Evolutionary conservation across 2,888 invertebrate genomes (phyloP).

Genomic region (Yponomeuta plumbellus): DNA sequence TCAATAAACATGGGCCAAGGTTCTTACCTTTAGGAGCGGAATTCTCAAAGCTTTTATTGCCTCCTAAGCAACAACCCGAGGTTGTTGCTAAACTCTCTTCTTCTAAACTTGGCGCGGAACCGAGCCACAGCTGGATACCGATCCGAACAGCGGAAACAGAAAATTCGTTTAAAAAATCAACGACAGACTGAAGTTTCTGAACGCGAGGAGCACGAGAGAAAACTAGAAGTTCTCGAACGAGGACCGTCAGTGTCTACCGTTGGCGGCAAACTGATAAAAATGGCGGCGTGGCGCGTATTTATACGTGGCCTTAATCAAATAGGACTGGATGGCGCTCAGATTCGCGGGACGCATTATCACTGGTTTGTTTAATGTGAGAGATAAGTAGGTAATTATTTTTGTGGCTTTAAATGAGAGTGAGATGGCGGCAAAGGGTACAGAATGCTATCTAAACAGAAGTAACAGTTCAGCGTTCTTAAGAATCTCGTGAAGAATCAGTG

Average conservation of each 20-base stretch:
- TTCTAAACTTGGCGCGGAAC: slow-evolving; percentile 16
- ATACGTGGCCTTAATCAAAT: slow-evolving; percentile 45
- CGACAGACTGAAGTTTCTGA: slow-evolving; percentile 23
- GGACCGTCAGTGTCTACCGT: slow-evolving; percentile 35
- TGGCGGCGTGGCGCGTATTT: slow-evolving; percentile 39
- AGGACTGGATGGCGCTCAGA: slow-evolving; percentile 34
- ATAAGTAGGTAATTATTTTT: slow-evolving; percentile 1
- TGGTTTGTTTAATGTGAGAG: neutral
- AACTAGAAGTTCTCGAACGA: slow-evolving; percentile 7
- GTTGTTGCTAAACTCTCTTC: slow-evolving; percentile 64
- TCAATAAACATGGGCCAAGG: neutral
- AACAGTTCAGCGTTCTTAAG: too few relatives aligned
- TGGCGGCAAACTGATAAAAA: slow-evolving; percentile 48
- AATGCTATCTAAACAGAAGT: too few relatives aligned
- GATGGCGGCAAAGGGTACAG: neutral
- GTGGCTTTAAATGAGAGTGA: neutral
- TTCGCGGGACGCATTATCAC: slow-evolving; percentile 33
- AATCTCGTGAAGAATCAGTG: too few relatives aligned
- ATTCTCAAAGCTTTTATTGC: slow-evolving; percentile 78
- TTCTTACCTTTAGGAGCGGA: slow-evolving; percentile 74
- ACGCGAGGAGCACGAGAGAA: slow-evolving; percentile 20
- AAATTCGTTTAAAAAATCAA: slow-evolving; percentile 23
- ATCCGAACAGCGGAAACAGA: neutral
- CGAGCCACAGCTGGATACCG: slow-evolving; percentile 14
- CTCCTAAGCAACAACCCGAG: slow-evolving; percentile 70